Conservation (phyloP, 2,888 invertebrate genomes). For the Lepidonotus clava region DNA sequence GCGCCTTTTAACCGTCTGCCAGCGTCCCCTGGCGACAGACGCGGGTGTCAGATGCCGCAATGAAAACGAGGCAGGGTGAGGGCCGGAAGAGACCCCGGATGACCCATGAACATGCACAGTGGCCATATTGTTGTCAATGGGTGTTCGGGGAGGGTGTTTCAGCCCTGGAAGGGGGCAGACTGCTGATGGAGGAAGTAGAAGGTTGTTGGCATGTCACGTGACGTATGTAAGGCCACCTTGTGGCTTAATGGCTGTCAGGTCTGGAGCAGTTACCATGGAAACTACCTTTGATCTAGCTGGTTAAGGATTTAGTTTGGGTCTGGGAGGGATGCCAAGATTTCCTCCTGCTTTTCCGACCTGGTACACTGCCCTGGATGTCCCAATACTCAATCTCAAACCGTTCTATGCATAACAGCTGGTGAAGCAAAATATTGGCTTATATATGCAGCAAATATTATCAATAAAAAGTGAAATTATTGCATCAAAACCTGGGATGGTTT, state of each 20-base stretch:
- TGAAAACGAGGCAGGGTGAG: constrained; percentile 27
- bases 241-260: not conserved
- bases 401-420: no score
- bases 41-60: constrained; percentile 10
- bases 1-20: constrained; percentile 42
- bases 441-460: no score
- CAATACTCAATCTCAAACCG: no score
- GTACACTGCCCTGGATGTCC: no score
- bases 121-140: constrained; percentile 21
- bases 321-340: no score
- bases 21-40: constrained; percentile 24
- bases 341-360: no score
- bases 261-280: not conserved
- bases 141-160: not conserved
- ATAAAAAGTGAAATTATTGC: no score
- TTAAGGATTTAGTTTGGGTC: not conserved
- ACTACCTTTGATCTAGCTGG: not conserved
- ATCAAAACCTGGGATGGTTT: no score
- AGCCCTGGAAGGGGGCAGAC: not conserved
- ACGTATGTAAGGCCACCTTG: constrained; percentile 31
- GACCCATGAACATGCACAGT: constrained; percentile 40
- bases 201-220: constrained; percentile 41
- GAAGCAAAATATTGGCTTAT: no score
- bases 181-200: no score
- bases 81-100: constrained; percentile 3